A percentile compares a stretch with the other conserved stretches of the same genome.
phyloP scores from a whole-genome alignment of 2,797 vertebrate species.

The Sebastes aleutianus region DNA sequence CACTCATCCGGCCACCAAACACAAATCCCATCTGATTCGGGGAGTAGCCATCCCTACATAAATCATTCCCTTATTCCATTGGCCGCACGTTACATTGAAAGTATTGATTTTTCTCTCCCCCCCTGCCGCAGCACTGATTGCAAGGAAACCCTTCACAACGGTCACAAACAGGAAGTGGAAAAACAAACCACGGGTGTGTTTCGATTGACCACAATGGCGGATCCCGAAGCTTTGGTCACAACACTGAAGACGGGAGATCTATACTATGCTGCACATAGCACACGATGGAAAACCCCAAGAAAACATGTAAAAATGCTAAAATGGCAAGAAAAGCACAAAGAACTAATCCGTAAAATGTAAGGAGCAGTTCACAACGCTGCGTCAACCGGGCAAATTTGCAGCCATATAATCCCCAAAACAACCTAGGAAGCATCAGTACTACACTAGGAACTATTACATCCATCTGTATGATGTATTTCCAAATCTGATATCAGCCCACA shows the following conservation, averaged over 20 bases:
- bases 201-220: conserved; percentile 68
- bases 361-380: not conserved
- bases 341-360: not conserved
- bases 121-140: conserved; percentile 84
- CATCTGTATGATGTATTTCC: not conserved
- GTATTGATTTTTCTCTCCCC: conserved; percentile 92
- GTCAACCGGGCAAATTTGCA: not conserved
- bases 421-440: not conserved
- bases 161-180: conserved; percentile 85
- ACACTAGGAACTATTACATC: not conserved
- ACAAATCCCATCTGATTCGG: conserved; percentile 91
- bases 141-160: conserved; percentile 92
- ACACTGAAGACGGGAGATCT: conserved; percentile 7
- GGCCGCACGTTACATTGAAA: conserved; percentile 96
- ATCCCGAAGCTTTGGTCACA: conserved; percentile 47
- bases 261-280: conserved; percentile 7
- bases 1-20: conserved; percentile 78
- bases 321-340: not conserved
- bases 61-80: conserved; percentile 98
- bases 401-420: not conserved
- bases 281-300: not conserved
- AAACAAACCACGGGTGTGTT: conserved; percentile 68
- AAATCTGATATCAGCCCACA: not conserved
- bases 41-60: conserved; percentile 93
- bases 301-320: not conserved